Evolutionary conservation across 2,888 invertebrate species (phyloP), one percentile per base, ranked within the genome.

Genomic region (Pyralis farinalis): DNA sequence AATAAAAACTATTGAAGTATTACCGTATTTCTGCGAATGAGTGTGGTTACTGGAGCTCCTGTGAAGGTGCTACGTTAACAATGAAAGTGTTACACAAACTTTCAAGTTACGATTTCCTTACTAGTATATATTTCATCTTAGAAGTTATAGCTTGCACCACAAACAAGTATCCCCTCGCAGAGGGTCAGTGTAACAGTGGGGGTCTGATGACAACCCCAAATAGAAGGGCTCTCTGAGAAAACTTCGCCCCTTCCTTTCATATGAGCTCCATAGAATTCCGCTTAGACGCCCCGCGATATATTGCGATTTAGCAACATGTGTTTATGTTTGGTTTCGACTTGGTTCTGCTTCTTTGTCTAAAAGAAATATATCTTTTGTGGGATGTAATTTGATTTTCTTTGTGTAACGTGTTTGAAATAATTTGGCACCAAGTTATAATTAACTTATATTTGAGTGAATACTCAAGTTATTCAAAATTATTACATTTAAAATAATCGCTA

Each of bases 131-230:
- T 4, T 16, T 16, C 4, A 16, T 16, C 4, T 16, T 3, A 16
- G 16, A 16, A 16, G 16, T 70, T 53, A 39, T 71, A 53, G 56
- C 74, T 82, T 80, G 69, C 39, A 42, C 71, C 75, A 55, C 46
- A 46, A n/a, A 30, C 42, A 36, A 34, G 40, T 55, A 58, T 53
- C 55, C 63, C 66, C 56, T 57, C 55, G 49, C 61, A 63, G 62
- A 78, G 83, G 80, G 78, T 79, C 82, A 82, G 68, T 72, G 66
- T 74, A 74, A 71, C 77, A 67, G 69, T 71, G 55, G 78, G 82
- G 82, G 78, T 63, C 71, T 75, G 74, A 68, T 76, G 81, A 81
- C 83, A 79, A 77, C 85, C 84, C 84, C 70, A 81, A 79, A 79
- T 70, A 74, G 72, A 81, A 82, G 79, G 83, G 80, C 75, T 67